These are phyloP conservation scores for Metridium senile DNA, from an alignment of 92 coral and sea anemone species.

Conservation along the genomic window DNA sequence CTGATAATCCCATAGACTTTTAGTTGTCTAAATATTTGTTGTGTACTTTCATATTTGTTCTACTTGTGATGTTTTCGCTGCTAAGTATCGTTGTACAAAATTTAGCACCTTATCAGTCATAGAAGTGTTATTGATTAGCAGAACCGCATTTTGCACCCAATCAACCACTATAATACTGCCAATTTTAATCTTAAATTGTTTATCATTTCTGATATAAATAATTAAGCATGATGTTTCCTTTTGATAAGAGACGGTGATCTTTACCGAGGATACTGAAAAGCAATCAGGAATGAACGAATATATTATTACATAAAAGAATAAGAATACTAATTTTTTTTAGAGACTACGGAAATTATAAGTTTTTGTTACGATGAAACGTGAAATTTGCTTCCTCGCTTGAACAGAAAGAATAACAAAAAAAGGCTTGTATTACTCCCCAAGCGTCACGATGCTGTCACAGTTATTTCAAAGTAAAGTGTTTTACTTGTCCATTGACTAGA, in stretches of 20 bases:
- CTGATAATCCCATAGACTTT: conserved; percentile 32
- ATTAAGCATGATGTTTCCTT: conserved; percentile 17
- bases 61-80: conserved; percentile 31
- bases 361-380: conserved; percentile 10
- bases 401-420: conserved; percentile 17
- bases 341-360: conserved; percentile 27
- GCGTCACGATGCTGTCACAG: conserved; percentile 27
- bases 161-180: conserved; percentile 4
- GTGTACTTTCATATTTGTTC: conserved; percentile 18
- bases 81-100: conserved; percentile 18
- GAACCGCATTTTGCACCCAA: conserved; percentile 13
- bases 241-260: conserved; percentile 24
- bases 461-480: conserved; percentile 24
- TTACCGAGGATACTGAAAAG: conserved; percentile 10
- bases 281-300: conserved; percentile 28
- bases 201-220: conserved; percentile 27
- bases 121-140: background rate
- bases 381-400: conserved; percentile 26
- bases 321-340: conserved; percentile 15
- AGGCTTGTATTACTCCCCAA: conserved; percentile 18
- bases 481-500: conserved; percentile 34
- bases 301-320: too few species aligned
- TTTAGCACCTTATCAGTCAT: conserved; percentile 7
- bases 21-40: conserved; percentile 35
- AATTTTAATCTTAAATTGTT: conserved; percentile 14